Percentiles rank a stretch among this genome's conserved stretches.
phyloP scores from a whole-genome alignment of 2,888 invertebrate species.

The Ommatoiulus sabulosus region DNA sequence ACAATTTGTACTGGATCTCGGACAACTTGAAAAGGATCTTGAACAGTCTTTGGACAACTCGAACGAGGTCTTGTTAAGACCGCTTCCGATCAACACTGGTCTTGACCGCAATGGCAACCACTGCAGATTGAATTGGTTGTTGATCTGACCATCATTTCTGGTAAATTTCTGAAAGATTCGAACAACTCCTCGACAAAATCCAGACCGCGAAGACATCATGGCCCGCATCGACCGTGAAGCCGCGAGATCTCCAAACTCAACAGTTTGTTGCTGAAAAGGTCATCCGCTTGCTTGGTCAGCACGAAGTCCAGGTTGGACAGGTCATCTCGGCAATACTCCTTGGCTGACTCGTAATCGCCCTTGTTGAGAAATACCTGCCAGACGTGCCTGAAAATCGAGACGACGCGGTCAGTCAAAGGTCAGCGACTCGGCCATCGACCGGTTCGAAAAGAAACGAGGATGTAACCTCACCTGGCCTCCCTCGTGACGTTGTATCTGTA shows the following conservation, averaged over 20 bases:
- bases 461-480: constrained; percentile 74
- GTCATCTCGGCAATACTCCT: constrained; percentile 84
- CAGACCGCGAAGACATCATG: too few species aligned
- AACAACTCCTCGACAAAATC: too few species aligned
- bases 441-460: background rate
- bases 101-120: too few species aligned
- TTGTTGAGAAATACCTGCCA: constrained; percentile 89
- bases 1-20: too few species aligned
- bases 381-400: constrained; percentile 73
- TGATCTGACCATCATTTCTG: too few species aligned
- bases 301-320: constrained; percentile 85
- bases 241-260: constrained; percentile 69
- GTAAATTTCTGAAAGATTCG: too few species aligned
- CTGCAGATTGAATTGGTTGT: too few species aligned
- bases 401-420: background rate
- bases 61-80: too few species aligned
- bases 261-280: constrained; percentile 81
- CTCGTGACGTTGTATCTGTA: constrained; percentile 86
- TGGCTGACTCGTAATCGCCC: constrained; percentile 87
- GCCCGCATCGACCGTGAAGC: too few species aligned
- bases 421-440: background rate
- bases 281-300: constrained; percentile 87
- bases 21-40: too few species aligned
- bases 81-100: too few species aligned
- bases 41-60: too few species aligned